Base-by-base conservation (phyloP, 2,113 vertebrate species). In the Danionella cerebrum region DNA sequence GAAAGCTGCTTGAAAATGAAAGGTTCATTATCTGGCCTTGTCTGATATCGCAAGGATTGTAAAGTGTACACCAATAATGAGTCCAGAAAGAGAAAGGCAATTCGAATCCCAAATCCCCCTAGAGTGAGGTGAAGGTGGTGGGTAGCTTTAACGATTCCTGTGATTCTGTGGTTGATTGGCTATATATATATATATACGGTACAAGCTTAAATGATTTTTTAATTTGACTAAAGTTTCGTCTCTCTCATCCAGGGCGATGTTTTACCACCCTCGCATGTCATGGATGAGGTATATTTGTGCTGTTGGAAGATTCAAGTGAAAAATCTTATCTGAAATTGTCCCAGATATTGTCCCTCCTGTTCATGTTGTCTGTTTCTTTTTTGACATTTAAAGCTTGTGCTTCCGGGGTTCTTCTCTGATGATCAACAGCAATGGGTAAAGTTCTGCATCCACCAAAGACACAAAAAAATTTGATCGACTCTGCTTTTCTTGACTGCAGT, bases 351-450 rank as follows among this genome's bases (percentile, higher is more conserved):
- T 13, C 21, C 50, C 36, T 71, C 35, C 2, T 33, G 29, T 19
- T 69, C 45, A 70, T 13, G 14, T 22, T 63, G 21, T 54, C 19
- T 65, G 24, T 58, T 55, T 63, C 9, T 53, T 1, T 62, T 64
- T n/a, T 1, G 24, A 75, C 27, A 67, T 45, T 62, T 82, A 76
- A 38, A 94, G 92, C 78, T 94, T 81, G 77, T 88, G 79, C 79
- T 88, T 44, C 80, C 88, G 9, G 86, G 83, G 75, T 84, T 91
- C 82, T 72, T 90, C 78, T 80, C 72, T 18, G 90, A 93, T 76
- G 87, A 85, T 72, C 88, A 91, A 74, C 89, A 91, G 75, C 84
- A 83, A 88, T 88, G 87, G 92, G 92, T 94, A 92, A 70, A 75
- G 24, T 29, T 64, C 41, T 24, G 6, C 59, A 29, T 9, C 22